Percentiles rank a stretch among this genome's conserved stretches.
These are phyloP conservation scores for Pilophorus perplexus DNA, from an alignment of 2,888 invertebrate species.

Conservation along the genomic window DNA sequence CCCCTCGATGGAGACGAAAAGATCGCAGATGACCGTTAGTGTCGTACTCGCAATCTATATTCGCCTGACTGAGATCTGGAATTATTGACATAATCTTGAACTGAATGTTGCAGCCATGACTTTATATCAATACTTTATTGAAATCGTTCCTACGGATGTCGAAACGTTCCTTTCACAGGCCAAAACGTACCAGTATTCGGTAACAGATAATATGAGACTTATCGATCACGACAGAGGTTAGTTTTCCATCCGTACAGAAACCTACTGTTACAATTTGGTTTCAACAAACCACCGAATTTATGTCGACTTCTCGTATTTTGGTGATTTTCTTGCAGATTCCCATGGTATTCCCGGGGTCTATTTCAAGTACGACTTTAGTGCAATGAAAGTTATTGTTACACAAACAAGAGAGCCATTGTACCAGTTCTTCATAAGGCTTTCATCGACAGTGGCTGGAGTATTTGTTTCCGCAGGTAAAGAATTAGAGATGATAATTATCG, in stretches of 20 bases:
- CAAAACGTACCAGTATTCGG: conserved; percentile 89
- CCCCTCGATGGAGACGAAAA: conserved; percentile 95
- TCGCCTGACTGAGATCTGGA: no score
- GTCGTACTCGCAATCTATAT: no score
- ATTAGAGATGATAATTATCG: no score
- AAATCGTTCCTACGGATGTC: conserved; percentile 95
- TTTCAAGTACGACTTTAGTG: conserved; percentile 91
- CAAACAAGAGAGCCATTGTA: conserved; percentile 74
- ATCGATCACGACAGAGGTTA: conserved; percentile 58
- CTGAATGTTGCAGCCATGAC: conserved; percentile 72
- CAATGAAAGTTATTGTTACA: conserved; percentile 77
- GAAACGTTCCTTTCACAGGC: conserved; percentile 69
- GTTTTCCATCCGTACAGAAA: conserved; percentile 2
- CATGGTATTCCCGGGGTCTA: conserved; percentile 94
- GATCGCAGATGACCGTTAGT: conserved; percentile 56
- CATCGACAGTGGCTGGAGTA: conserved; percentile 89
- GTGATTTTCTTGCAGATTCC: conserved; percentile 62
- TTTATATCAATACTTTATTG: conserved; percentile 88
- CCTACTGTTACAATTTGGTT: not conserved
- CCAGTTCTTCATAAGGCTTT: conserved; percentile 81
- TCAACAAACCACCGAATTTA: not conserved
- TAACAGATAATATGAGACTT: conserved; percentile 81
- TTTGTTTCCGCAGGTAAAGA: conserved; percentile 56
- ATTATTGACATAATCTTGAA: no score
- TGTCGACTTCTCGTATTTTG: not conserved